Conservation (phyloP, 2,113 vertebrate species). For the Rhynchopsitta pachyrhyncha region DNA sequence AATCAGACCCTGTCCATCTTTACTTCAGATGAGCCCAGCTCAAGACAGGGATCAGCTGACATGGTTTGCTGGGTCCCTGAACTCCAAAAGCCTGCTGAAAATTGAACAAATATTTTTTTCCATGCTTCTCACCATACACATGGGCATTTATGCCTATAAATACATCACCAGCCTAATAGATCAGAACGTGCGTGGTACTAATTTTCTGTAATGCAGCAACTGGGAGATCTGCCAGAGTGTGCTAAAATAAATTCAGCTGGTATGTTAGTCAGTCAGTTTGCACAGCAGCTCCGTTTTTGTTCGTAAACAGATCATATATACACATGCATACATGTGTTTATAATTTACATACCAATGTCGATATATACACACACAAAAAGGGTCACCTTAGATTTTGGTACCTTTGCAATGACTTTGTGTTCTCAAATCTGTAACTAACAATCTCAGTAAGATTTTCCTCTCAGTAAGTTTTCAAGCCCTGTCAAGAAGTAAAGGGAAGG, state of each 20-base stretch:
- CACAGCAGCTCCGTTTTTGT: neutral
- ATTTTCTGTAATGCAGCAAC: neutral
- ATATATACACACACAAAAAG: neutral
- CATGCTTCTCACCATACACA: neutral
- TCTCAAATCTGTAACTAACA: neutral
- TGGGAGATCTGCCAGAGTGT: neutral
- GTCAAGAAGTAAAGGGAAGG: neutral
- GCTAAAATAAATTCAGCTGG: neutral
- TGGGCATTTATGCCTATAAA: neutral
- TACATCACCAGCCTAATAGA: constrained; percentile 10
- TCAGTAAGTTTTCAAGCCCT: neutral
- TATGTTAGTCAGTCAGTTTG: neutral
- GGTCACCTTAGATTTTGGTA: neutral
- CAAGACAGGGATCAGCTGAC: neutral
- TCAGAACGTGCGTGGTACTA: neutral
- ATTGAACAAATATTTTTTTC: neutral
- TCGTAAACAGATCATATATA: neutral
- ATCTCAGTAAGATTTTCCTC: neutral
- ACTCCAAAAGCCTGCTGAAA: constrained; percentile 14
- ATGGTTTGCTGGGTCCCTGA: constrained; percentile 1
- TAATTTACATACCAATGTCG: neutral
- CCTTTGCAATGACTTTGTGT: neutral
- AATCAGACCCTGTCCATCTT: neutral
- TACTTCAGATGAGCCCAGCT: constrained; percentile 12
- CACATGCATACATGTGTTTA: neutral